Evolutionary conservation across 2,797 vertebrate species (phyloP), one percentile per base, ranked within the genome.

Genomic region (Delichon dasypus): DNA sequence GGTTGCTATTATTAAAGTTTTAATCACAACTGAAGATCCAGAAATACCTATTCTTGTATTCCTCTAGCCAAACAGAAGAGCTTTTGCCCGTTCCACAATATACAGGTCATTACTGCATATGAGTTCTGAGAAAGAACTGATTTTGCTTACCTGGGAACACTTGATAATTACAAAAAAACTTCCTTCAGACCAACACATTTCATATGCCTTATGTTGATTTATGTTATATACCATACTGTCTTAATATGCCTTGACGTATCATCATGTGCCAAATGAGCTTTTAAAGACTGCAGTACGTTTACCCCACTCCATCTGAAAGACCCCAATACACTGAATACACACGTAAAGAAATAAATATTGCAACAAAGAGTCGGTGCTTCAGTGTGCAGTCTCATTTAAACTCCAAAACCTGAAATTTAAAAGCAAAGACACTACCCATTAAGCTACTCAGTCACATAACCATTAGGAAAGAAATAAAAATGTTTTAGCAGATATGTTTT

Each of bases 141-240:
- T 55, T 80, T 71, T 1, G 0, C 67, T 82, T 66, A 72, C 60
- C n/a, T 38, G 50, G 36, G 73, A 73, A 75, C 11, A 61, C 8
- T 6, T 68, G 34, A 53, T 29, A 84, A 18, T 64, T 75, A 75
- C 15, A 62, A 10, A 45, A 45, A 38, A 58, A 38, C 27, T 50
- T 47, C 50, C 32, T 36, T 60, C 44, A 38, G 42, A 74, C 29
- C 5, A 2, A 55, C 12, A 58, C 7, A 29, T 25, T 68, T 50
- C 20, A 7, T 26, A 47, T 27, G 16, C 17, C 66, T 87, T 36
- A 44, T 55, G 19, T 15, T 36, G 11, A 29, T 17, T 30, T 57
- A 26, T 16, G 30, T 19, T 55, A 48, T 16, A 29, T 29, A 29
- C 13, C 1, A 0, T 47, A 21, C 34, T 32, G 34, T 7, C 5